Evolutionary conservation across 2,888 invertebrate species (phyloP).

Genomic region (Brachyopa scutellaris): DNA sequence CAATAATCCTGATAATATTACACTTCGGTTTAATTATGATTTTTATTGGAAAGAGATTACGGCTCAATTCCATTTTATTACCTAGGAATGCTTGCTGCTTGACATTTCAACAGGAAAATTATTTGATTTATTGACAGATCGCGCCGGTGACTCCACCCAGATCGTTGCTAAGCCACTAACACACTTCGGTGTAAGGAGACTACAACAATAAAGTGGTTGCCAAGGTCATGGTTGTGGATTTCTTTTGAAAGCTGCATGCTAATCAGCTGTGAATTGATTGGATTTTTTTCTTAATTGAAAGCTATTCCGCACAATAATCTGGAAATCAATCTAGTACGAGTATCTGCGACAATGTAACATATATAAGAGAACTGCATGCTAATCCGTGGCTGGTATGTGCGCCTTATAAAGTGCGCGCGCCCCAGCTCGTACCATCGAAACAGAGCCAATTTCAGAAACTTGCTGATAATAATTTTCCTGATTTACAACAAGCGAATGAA

Average conservation of each 20-base stretch:
- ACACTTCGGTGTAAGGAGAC: background rate
- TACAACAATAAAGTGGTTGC: background rate
- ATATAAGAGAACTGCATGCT: conserved; percentile 6
- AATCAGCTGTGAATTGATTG: no score
- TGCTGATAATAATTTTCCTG: conserved; percentile 54
- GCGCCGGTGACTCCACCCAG: conserved; percentile 23
- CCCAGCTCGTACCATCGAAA: conserved; percentile 35
- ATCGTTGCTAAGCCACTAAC: no score
- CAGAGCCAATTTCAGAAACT: conserved; percentile 29
- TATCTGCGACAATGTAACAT: conserved; percentile 19
- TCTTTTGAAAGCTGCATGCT: no score
- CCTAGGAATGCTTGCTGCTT: background rate
- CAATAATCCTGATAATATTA: no score
- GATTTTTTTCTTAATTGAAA: no score
- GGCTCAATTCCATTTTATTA: background rate
- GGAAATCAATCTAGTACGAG: background rate
- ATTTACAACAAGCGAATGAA: conserved; percentile 52
- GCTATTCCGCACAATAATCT: conserved; percentile 2
- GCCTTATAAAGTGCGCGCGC: conserved; percentile 43
- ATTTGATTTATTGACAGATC: conserved; percentile 24
- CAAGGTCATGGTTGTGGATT: conserved; percentile 41
- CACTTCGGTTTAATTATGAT: background rate
- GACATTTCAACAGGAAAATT: background rate
- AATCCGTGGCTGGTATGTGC: background rate
- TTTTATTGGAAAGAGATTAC: background rate